These are phyloP conservation scores for Exaiptasia diaphana DNA, from an alignment of 64 coral and sea anemone species.

Conservation along the genomic window DNA sequence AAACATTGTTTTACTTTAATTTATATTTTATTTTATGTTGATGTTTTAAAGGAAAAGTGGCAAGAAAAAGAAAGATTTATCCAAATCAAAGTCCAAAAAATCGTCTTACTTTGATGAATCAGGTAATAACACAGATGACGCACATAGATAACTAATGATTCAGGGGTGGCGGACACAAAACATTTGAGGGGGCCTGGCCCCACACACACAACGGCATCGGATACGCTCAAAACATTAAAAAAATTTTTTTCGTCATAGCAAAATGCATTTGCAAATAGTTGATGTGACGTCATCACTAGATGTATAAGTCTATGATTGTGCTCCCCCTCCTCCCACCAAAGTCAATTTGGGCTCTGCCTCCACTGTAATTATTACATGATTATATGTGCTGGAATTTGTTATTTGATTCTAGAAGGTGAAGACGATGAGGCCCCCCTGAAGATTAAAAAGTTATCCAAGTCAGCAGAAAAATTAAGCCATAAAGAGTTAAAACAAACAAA, in stretches of 20 bases:
- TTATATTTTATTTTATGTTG: background rate
- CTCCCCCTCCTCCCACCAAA: background rate
- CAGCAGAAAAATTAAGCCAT: constrained; percentile 19
- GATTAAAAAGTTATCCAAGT: constrained; percentile 16
- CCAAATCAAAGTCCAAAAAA: constrained; percentile 17
- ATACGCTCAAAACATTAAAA: background rate
- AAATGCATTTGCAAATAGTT: background rate
- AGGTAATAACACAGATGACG: background rate
- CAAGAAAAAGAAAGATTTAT: constrained; percentile 9
- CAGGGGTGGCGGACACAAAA: too few relatives aligned
- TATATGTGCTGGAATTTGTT: background rate
- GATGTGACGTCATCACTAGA: background rate
- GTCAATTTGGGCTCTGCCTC: too few relatives aligned
- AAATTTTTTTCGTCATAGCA: too few relatives aligned
- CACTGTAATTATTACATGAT: background rate
- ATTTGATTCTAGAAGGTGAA: background rate
- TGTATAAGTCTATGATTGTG: too few relatives aligned
- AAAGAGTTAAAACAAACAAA: too few relatives aligned
- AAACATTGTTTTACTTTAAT: background rate
- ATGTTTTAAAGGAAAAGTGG: constrained; percentile 12
- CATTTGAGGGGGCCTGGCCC: background rate
- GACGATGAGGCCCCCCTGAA: constrained; percentile 39
- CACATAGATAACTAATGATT: background rate
- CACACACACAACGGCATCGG: background rate
- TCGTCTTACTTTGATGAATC: constrained; percentile 11